These are phyloP conservation scores for Cataglyphis rosenhaueri DNA, from an alignment of 2,888 invertebrate species.

Conservation along the genomic window DNA sequence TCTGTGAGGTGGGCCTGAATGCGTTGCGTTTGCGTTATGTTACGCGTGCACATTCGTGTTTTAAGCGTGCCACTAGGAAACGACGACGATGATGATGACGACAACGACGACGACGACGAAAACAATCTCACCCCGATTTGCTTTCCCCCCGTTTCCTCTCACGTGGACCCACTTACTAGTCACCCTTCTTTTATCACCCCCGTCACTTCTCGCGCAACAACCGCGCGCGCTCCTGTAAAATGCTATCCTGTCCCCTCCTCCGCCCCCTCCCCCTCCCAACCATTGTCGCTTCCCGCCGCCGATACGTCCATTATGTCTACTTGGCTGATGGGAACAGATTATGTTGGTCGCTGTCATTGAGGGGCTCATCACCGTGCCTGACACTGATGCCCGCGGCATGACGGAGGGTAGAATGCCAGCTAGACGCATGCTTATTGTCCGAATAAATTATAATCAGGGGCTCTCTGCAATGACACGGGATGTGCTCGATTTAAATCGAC, in stretches of 20 bases:
- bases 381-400: slow-evolving; percentile 78
- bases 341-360: slow-evolving; percentile 83
- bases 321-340: slow-evolving; percentile 84
- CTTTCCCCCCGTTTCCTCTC: slow-evolving; percentile 6
- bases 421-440: slow-evolving; percentile 78
- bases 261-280: slow-evolving; percentile 32
- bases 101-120: neutral
- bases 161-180: slow-evolving; percentile 35
- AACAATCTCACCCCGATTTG: slow-evolving; percentile 28
- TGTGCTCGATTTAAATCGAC: neutral
- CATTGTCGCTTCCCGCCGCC: slow-evolving; percentile 79
- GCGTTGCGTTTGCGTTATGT: slow-evolving; percentile 43
- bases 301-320: slow-evolving; percentile 83
- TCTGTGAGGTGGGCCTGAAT: slow-evolving; percentile 56
- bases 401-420: slow-evolving; percentile 45
- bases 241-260: slow-evolving; percentile 68
- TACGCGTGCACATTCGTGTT: slow-evolving; percentile 60
- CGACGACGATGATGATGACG: slow-evolving; percentile 13
- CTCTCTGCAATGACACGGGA: neutral
- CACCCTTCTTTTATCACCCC: slow-evolving; percentile 49
- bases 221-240: slow-evolving; percentile 74
- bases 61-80: slow-evolving; percentile 44
- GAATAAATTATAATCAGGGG: slow-evolving; percentile 79
- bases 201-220: slow-evolving; percentile 45
- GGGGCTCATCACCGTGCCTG: slow-evolving; percentile 81